Evolutionary conservation across 2,888 invertebrate genomes (phyloP), one percentile per base, ranked within the genome.

Genomic region (Andrena dorsata): DNA sequence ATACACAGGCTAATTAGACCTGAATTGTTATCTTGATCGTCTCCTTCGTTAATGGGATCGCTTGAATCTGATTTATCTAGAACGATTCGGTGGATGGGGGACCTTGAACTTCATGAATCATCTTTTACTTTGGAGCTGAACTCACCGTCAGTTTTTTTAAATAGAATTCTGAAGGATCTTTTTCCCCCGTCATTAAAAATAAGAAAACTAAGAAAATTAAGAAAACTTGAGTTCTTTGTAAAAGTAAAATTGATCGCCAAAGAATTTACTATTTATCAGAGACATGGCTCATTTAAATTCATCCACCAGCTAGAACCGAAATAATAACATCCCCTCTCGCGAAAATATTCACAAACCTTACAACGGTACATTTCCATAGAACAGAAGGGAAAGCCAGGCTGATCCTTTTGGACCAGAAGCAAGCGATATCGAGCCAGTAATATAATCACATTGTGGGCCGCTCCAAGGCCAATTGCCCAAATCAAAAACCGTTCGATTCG

Each of bases 21-120:
- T 56, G 13, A 1, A 20, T 56, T 1, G 56, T 26, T 73, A 73
- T 65, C 73, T 65, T 6, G 41, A 56, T 35, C 30, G 30, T 30
- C 53, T 47, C 3, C 41, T 6, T 13, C 56, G 65, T 65, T 73
- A 65, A 73, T 73, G 65, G 23, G 23, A 28, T 30, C 56, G 30
- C 65, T 41, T 10, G 41, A 65, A 56, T 73, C 8, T 16, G 30
- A 41, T 73, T 70, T 56, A 56, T 56, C 30, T 28, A 16, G 28
- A 30, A 56, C 41, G 65, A 73, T 65, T 73, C 23, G n/a, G 23
- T 58, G 6, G 5, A 53, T 16, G 8, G 13, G 6, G 16, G 1
- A 20, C 26, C 26, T 23, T 56, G 56, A 41, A 41, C 16, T 41
- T 41, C 23, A 23, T 13, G 26, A 56, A 20, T 56, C 20, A 10